A percentile compares a stretch with the other conserved stretches of the same genome.
Conservation (phyloP, 2,888 invertebrate species). For the Eugnorisma glareosa region DNA sequence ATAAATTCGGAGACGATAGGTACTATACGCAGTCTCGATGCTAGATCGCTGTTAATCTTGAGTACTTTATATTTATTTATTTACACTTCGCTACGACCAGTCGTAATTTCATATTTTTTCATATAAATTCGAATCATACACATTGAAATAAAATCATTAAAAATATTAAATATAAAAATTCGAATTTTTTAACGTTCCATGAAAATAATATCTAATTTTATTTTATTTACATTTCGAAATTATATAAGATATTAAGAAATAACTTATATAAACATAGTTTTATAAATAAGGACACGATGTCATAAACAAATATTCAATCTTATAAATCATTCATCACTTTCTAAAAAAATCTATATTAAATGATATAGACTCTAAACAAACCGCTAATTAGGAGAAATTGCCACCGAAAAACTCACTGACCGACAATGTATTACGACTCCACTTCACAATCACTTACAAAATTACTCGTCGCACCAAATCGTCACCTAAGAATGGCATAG, state of each 20-base stretch:
- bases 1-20: conserved; percentile 64
- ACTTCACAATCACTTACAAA: conserved; percentile 38
- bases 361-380: conserved; percentile 18
- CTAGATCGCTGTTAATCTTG: conserved; percentile 58
- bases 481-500: neutral
- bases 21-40: conserved; percentile 65
- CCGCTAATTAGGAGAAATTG: conserved; percentile 19
- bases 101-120: conserved; percentile 32
- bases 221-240: conserved; percentile 56
- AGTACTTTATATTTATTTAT: conserved; percentile 49
- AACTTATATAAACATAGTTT: conserved; percentile 45
- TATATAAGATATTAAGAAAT: conserved; percentile 53
- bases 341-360: conserved; percentile 34
- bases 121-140: conserved; percentile 51
- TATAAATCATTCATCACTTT: conserved; percentile 9
- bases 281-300: conserved; percentile 47
- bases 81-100: conserved; percentile 50
- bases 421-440: neutral
- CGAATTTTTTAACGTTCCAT: conserved; percentile 32
- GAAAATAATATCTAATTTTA: conserved; percentile 59
- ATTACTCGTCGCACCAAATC: conserved; percentile 21
- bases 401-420: neutral
- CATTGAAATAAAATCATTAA: conserved; percentile 30
- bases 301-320: conserved; percentile 25
- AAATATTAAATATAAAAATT: conserved; percentile 44